These are phyloP conservation scores for Tachina grossa DNA, from an alignment of 2,888 invertebrate genomes.

Conservation along the genomic window DNA sequence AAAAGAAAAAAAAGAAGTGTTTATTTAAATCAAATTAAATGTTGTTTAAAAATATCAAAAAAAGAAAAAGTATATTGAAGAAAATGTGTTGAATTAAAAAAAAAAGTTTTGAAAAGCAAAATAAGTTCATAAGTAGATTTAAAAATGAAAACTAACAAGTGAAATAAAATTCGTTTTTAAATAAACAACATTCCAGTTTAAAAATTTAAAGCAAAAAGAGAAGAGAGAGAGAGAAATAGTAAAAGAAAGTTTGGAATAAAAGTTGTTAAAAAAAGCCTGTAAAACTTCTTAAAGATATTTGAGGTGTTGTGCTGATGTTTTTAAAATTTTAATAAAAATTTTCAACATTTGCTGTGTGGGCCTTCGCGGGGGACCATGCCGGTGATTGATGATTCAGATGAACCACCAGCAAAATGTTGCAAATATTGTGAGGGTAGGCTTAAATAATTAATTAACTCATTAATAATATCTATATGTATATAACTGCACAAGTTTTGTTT, in stretches of 20 bases:
- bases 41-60: constrained; percentile 29
- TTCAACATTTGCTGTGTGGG: constrained; percentile 76
- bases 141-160: constrained; percentile 48
- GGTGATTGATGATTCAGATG: constrained; percentile 87
- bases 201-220: not conserved
- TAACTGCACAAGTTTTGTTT: too few relatives aligned
- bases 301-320: constrained; percentile 74
- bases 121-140: not conserved
- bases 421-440: constrained; percentile 94
- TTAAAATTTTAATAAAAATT: constrained; percentile 69
- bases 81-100: constrained; percentile 27
- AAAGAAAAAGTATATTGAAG: constrained; percentile 18
- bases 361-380: constrained; percentile 84
- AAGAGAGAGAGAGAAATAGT: too few relatives aligned
- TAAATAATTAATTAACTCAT: constrained; percentile 27
- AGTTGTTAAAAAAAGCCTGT: not conserved
- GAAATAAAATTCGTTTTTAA: constrained; percentile 39
- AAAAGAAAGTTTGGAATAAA: constrained; percentile 12
- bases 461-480: not conserved
- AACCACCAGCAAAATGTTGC: constrained; percentile 95
- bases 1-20: constrained; percentile 26
- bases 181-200: constrained; percentile 60
- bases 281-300: constrained; percentile 31
- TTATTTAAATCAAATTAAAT: constrained; percentile 40
- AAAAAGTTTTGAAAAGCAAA: constrained; percentile 26